Base-by-base conservation (phyloP, 2,797 vertebrate species). In the Coracias cyanogaster region DNA sequence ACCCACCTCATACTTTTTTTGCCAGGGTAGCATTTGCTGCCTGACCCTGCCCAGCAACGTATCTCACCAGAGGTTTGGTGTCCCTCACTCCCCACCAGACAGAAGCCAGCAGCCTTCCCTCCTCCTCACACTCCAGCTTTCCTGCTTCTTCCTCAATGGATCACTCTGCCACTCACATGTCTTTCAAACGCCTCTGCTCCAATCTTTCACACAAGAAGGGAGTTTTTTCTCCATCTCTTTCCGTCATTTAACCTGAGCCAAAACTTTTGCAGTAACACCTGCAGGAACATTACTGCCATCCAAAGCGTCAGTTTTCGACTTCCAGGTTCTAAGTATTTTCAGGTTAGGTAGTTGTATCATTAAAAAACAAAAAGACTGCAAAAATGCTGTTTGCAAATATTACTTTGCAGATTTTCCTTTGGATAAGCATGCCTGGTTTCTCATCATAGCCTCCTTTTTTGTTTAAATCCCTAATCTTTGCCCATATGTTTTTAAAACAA, bases 71-170 rank as follows among this genome's bases (percentile, higher is more conserved):
- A 46, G 22, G 8, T 51, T 62, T 15, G 12, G 15, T 61, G 69
- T 25, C 31, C 16, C 25, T 78, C 37, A 24, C 19, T 7, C 41
- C 37, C 41, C n/a, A 65, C 16, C 29, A 52, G 48, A 35, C 14
- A 61, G 51, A 65, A 90, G 20, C 29, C 62, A 71, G 52, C 12
- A 87, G 20, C 33, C 11, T 46, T 66, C 37, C 19, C 52, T 52
- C n/a, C n/a, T 76, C 17, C 37, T 13, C 5, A 12, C 0, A 1
- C 20, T 71, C 52, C 0, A 2, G 3, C 48, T 74, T 83, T 45
- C 73, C 48, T 37, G 6, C 18, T 17, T 22, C 10, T 69, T 83
- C 22, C 29, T 48, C 45, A 67, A 9, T 33, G n/a, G 48, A 35
- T 17, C 64, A 46, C 41, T 54, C 41, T 79, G 67, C 41, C 35